Evolutionary conservation across 2,797 vertebrate genomes (phyloP).

Genomic region (Silurus lanzhouensis): DNA sequence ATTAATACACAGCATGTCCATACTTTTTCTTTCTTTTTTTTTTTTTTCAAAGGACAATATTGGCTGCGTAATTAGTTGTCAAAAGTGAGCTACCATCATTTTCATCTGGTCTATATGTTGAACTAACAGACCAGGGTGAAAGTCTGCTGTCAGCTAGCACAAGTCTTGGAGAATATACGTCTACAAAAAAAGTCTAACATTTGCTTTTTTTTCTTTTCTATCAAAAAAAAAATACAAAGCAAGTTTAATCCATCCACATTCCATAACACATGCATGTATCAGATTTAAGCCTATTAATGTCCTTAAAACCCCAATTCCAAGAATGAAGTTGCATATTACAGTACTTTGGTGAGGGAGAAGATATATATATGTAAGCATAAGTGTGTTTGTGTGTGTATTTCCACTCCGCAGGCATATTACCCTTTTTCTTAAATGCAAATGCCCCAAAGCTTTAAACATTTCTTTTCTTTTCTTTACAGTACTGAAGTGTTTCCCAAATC

Average conservation of each 20-base stretch:
- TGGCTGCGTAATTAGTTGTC: slow-evolving; percentile 22
- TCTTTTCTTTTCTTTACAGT: slow-evolving; percentile 65
- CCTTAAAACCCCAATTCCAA: slow-evolving; percentile 57
- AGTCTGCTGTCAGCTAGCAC: slow-evolving; percentile 8
- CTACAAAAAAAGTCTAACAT: background rate
- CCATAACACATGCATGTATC: slow-evolving; percentile 72
- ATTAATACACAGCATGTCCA: background rate
- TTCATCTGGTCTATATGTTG: slow-evolving; percentile 32
- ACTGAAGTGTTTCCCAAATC: slow-evolving; percentile 60
- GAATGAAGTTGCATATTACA: slow-evolving; percentile 71
- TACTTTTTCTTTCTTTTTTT: background rate
- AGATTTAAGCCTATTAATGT: slow-evolving; percentile 49
- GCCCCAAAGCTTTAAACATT: slow-evolving; percentile 41
- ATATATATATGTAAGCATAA: slow-evolving; percentile 48
- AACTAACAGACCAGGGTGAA: slow-evolving; percentile 8
- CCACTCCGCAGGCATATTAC: slow-evolving; percentile 66
- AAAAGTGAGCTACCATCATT: slow-evolving; percentile 9
- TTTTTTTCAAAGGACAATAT: slow-evolving; percentile 15
- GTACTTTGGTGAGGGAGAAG: slow-evolving; percentile 72
- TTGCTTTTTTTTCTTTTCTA: slow-evolving; percentile 21
- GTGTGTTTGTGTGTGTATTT: slow-evolving; percentile 59
- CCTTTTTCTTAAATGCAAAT: slow-evolving; percentile 48
- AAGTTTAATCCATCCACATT: slow-evolving; percentile 72
- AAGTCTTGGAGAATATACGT: slow-evolving; percentile 13
- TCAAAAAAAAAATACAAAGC: slow-evolving; percentile 66